These are phyloP conservation scores for Microvelia longipes DNA, from an alignment of 1,140 invertebrate genomes.

Conservation along the genomic window DNA sequence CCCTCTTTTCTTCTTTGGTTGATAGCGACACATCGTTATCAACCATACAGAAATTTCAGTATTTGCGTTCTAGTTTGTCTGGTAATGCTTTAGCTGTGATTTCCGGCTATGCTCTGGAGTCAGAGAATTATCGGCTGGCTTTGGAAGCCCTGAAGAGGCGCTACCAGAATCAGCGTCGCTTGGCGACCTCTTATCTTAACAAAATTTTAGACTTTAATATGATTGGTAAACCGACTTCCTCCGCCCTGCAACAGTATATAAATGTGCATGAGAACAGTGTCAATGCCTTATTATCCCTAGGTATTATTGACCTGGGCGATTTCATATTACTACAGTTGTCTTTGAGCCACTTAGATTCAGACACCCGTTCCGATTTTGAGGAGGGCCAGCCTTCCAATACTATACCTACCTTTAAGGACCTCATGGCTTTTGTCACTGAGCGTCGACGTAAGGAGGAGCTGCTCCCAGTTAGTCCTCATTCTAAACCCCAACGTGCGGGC, in stretches of 20 bases:
- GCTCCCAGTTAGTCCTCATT: neutral
- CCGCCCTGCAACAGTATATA: neutral
- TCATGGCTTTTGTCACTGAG: neutral
- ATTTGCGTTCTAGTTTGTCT: neutral
- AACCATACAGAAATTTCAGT: neutral
- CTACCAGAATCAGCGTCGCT: neutral
- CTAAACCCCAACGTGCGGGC: neutral
- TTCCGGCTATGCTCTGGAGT: neutral
- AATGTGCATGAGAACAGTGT: neutral
- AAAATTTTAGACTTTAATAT: neutral
- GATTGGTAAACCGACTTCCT: neutral
- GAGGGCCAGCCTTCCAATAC: neutral
- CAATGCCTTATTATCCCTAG: neutral
- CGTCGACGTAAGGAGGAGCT: neutral
- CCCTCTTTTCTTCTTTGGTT: neutral
- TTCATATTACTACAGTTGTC: neutral
- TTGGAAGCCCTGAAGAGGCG: neutral
- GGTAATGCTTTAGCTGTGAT: neutral
- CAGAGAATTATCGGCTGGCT: neutral
- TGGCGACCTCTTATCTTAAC: neutral
- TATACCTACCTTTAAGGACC: neutral
- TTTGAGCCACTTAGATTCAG: neutral
- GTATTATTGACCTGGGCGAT: neutral
- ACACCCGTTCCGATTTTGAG: neutral
- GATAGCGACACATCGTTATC: neutral